Evolutionary conservation across 2,797 vertebrate species (phyloP).

Genomic region (Channallabes apus): DNA sequence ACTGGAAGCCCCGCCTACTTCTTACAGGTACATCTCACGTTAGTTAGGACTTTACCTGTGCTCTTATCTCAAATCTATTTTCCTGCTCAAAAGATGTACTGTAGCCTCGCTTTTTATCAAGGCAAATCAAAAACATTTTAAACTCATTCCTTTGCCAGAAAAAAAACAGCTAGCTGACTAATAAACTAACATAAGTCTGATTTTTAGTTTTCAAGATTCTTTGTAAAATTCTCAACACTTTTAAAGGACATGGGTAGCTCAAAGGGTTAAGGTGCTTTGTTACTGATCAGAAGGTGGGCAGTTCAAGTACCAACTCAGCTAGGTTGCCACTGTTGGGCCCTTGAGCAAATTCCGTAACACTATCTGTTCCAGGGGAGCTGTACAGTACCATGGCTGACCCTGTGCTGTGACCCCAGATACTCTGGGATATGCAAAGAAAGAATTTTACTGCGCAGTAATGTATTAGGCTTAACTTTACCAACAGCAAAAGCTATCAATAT

Average conservation of each 20-base stretch:
- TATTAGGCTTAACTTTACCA: not conserved
- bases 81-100: too few relatives aligned
- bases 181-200: not conserved
- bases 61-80: not conserved
- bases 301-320: too few relatives aligned
- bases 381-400: too few relatives aligned
- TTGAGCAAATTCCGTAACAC: too few relatives aligned
- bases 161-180: not conserved
- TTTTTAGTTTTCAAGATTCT: not conserved
- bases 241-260: not conserved
- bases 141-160: not conserved
- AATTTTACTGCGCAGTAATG: too few relatives aligned
- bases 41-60: not conserved
- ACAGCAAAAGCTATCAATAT: not conserved
- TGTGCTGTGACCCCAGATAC: too few relatives aligned
- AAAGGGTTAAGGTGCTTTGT: too few relatives aligned
- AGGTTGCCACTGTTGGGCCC: too few relatives aligned
- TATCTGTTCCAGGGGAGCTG: too few relatives aligned
- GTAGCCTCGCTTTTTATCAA: not conserved
- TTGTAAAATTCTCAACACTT: not conserved
- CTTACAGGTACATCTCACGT: too few relatives aligned
- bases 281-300: too few relatives aligned
- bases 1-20: not conserved
- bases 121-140: not conserved
- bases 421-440: too few relatives aligned